A percentile compares a stretch with the other conserved stretches of the same genome.
Conservation (phyloP, 1,140 invertebrate species). For the Rhynchophorus ferrugineus region DNA sequence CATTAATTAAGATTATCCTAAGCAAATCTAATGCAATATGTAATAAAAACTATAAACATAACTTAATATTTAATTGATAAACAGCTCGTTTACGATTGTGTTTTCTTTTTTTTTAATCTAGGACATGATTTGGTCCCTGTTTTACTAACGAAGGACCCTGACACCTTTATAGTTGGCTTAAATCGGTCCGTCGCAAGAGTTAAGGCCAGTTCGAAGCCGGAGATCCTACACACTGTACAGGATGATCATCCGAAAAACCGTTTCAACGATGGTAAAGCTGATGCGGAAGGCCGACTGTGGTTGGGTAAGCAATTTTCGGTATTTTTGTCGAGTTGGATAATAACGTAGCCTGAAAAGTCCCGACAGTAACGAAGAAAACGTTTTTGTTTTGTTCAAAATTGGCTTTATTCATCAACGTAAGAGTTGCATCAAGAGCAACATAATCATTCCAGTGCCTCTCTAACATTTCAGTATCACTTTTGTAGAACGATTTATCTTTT, state of each 20-base stretch:
- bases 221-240: constrained; percentile 54
- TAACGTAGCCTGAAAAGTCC: background rate
- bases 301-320: constrained; percentile 49
- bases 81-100: no score
- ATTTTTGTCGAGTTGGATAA: background rate
- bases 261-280: constrained; percentile 83
- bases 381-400: no score
- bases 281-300: constrained; percentile 69
- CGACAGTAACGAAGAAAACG: no score
- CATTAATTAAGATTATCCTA: no score
- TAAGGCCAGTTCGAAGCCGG: constrained; percentile 42
- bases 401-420: no score
- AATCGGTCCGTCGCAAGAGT: constrained; percentile 55
- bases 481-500: no score
- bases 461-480: no score
- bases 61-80: no score
- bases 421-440: no score
- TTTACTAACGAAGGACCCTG: constrained; percentile 55
- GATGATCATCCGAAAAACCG: constrained; percentile 50
- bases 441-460: no score
- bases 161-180: constrained; percentile 58
- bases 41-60: no score
- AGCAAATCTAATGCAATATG: no score
- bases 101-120: background rate
- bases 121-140: constrained; percentile 45